Base-by-base conservation (phyloP, 2,888 invertebrate genomes). In the Boloria euphrosyne region DNA sequence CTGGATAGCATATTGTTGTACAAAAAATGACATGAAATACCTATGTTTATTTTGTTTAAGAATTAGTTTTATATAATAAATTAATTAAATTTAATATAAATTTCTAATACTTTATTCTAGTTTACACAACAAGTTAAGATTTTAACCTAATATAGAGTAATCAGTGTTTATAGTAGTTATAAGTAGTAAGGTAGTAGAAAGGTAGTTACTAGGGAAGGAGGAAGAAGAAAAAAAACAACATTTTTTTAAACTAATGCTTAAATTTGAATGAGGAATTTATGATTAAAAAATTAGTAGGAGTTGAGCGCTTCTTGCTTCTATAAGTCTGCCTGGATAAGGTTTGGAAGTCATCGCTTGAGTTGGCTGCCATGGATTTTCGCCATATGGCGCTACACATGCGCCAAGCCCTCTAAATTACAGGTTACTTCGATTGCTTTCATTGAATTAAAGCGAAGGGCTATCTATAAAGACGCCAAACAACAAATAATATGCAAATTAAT, bases 381-480 rank as follows among this genome's bases (percentile, higher is more conserved):
- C 91, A 91, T 89, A 89, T 91, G 90, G 85, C 80, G 78, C 71
- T 78, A 76, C 80, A 81, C 86, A 86, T 88, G 88, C 86, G 67
- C 69, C 76, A 83, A 81, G 77, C 74, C 83, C 70, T 71, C 76
- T 80, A 74, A 91, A 90, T 90, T 89, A 84, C 87, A 90, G 90
- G 90, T 90, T 90, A 82, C 80, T 80, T 80, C 84, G 84, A 86
- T 86, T 84, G 85, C 81, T 82, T 80, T 82, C 82, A 83, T 84
- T 85, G 81, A 84, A 84, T 84, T 83, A 81, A 83, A 84, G 78
- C 79, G 77, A 80, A 81, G 80, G 79, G 76, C 78, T 77, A 75
- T 76, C 78, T 71, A 73, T 73, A 66, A 73, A 63, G 55, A 54
- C 50, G 62, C 57, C 61, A 62, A 66, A 65, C 54, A 66, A 67